Evolutionary conservation across 1,140 invertebrate species (phyloP).

Genomic region (Periplaneta americana): DNA sequence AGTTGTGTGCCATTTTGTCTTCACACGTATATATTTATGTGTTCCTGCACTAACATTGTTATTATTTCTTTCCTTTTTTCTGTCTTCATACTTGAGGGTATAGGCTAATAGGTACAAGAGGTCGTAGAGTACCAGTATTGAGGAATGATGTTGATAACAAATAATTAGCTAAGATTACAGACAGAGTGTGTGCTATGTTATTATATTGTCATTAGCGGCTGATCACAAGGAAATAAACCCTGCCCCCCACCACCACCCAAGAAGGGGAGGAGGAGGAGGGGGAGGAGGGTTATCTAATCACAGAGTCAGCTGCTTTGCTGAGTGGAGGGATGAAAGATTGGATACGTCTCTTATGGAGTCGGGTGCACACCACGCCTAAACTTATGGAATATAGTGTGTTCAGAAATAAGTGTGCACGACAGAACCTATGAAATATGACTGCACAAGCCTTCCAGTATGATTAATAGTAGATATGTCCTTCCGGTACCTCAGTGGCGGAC

Average conservation of each 20-base stretch:
- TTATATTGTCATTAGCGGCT: background rate
- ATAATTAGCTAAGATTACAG: background rate
- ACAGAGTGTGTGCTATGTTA: background rate
- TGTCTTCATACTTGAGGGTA: background rate
- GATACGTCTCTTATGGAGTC: background rate
- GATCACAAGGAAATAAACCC: background rate
- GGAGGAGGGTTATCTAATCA: background rate
- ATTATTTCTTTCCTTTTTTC: background rate
- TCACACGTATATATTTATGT: background rate
- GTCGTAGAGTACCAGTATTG: background rate
- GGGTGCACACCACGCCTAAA: background rate
- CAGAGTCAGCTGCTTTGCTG: background rate
- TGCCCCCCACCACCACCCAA: background rate
- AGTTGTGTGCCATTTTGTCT: background rate
- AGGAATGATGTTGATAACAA: background rate
- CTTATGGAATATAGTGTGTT: background rate
- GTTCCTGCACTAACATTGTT: background rate
- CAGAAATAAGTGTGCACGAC: too few species aligned
- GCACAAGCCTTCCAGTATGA: too few species aligned
- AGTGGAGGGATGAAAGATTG: background rate
- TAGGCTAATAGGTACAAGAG: background rate
- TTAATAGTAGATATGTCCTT: too few species aligned
- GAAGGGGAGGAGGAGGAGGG: too few species aligned
- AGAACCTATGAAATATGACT: too few species aligned
- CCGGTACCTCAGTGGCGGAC: too few species aligned